A percentile compares a stretch with the other conserved stretches of the same genome.
Conservation (phyloP, 2,888 invertebrate genomes). For the Cybosia mesomella region DNA sequence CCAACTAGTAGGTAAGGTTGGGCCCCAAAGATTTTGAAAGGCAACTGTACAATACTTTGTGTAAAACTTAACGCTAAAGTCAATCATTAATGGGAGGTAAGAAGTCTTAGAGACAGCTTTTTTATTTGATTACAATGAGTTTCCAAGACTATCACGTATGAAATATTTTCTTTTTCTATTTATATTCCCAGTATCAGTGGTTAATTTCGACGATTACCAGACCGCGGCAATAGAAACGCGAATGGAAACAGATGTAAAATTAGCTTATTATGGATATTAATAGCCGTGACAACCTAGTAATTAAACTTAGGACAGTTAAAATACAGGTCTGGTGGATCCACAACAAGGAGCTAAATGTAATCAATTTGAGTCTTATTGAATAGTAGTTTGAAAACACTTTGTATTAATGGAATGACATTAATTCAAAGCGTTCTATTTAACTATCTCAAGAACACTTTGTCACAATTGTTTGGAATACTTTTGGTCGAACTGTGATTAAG, state of each 20-base stretch:
- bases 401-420: slow-evolving; percentile 18
- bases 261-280: not conserved
- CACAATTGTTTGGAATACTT: not conserved
- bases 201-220: not conserved
- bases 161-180: not conserved
- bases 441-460: not conserved
- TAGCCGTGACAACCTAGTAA: not conserved
- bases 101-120: too few species aligned
- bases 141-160: too few species aligned
- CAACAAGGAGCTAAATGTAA: slow-evolving; percentile 11
- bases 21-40: too few species aligned
- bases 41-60: too few species aligned
- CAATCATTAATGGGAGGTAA: too few species aligned
- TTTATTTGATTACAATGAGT: too few species aligned
- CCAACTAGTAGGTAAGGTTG: too few species aligned
- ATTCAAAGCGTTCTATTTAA: slow-evolving; percentile 1
- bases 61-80: too few species aligned
- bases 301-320: not conserved
- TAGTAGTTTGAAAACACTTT: slow-evolving; percentile 17
- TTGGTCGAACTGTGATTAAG: not conserved
- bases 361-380: not conserved
- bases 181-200: not conserved
- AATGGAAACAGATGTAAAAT: not conserved
- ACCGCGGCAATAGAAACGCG: not conserved
- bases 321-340: not conserved